These are phyloP conservation scores for Schizothorax lantsangensis DNA, from an alignment of 2,797 vertebrate genomes.

Conservation along the genomic window DNA sequence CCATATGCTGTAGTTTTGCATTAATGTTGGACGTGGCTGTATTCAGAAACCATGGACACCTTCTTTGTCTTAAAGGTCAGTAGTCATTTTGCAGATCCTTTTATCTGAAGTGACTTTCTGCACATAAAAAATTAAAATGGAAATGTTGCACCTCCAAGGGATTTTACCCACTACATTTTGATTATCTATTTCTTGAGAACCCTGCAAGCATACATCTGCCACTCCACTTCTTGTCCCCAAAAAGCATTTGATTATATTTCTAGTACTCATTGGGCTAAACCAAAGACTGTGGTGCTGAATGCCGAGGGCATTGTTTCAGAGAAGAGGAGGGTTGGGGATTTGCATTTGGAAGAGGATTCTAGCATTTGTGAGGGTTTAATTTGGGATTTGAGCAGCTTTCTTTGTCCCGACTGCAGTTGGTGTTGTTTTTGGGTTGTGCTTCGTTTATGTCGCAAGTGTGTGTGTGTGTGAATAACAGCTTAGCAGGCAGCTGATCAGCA, in stretches of 20 bases:
- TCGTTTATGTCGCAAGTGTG: neutral
- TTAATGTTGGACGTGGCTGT: neutral
- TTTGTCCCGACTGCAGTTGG: constrained; percentile 53
- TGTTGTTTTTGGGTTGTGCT: constrained; percentile 31
- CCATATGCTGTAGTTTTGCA: constrained; percentile 36
- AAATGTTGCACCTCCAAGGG: neutral
- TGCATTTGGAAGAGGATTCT: constrained; percentile 32
- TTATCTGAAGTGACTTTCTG: neutral
- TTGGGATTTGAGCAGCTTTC: constrained; percentile 45
- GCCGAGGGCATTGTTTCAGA: constrained; percentile 16
- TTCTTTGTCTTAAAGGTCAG: constrained; percentile 1
- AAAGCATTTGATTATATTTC: constrained; percentile 24
- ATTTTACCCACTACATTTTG: neutral
- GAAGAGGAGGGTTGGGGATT: constrained; percentile 9
- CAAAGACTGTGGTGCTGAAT: neutral
- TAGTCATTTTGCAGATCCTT: constrained; percentile 14
- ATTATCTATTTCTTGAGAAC: neutral
- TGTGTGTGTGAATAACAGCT: constrained; percentile 16
- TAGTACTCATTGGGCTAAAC: constrained; percentile 10
- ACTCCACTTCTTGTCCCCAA: neutral
- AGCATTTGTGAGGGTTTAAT: constrained; percentile 40
- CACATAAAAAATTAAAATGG: neutral
- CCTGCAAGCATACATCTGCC: constrained; percentile 1
- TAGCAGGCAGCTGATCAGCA: constrained; percentile 39
- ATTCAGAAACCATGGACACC: neutral